Evolutionary conservation across 2,113 vertebrate species (phyloP), one percentile per base, ranked within the genome.

Genomic region (Chloropsis cyanopogon): DNA sequence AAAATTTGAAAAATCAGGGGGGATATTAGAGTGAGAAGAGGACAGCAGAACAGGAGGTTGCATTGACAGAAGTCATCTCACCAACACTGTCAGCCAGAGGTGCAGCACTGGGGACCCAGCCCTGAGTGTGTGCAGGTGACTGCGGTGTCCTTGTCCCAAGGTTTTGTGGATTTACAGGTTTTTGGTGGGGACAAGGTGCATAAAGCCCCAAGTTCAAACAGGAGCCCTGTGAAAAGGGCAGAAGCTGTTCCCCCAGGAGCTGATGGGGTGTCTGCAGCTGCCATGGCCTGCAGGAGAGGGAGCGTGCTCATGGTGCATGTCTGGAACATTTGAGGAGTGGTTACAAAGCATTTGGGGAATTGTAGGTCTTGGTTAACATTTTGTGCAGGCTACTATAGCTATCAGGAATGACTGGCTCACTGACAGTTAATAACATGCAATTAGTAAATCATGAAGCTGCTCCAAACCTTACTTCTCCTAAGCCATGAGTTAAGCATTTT

Each of bases 121-220:
- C 10, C 44, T 35, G 35, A 22, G 4, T 6, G 10, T 8, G 11
- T 7, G 4, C 6, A 22, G 12, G 35, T 20, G 33, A 26, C 33
- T 0, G 0, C 7, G 25, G 46, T 39, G 25, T 6, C 57, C 21
- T 49, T 63, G 37, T 33, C 15, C 31, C 7, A 21, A n/a, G 4
- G 4, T 11, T 63, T 2, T 5, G 9, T 3, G 31, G 14, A 56
- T 56, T 47, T 1, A 3, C 10, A 17, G 11, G 18, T 13, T 46
- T 56, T 21, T 49, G 31, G n/a, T 10, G 59, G 56, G 19, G n/a
- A 66, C 14, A 59, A 16, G 12, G 37, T n/a, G 17, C 44, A 8
- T 2, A 17, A 41, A 69, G 13, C 2, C 15, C 31, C 31, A 35
- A 29, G 7, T 3, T 52, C 31, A 18, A 6, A 14, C 6, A 60